Percentiles rank a stretch among this genome's conserved stretches.
phyloP scores from a whole-genome alignment of 35 echinoderm and acorn worm genomes.

The Apostichopus parvimensis region DNA sequence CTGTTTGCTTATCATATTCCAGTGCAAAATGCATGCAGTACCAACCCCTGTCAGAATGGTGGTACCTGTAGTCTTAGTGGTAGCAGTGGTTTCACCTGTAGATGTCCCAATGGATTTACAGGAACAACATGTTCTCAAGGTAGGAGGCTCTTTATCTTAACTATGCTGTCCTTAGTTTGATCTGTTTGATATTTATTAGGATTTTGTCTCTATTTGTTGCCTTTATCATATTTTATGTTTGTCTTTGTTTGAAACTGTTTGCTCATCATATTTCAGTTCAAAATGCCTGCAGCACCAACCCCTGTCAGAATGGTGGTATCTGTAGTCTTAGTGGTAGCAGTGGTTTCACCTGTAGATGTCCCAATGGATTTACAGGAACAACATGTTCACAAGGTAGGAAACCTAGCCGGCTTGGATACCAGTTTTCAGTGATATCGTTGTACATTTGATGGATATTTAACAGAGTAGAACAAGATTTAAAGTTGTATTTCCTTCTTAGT shows the following conservation, averaged over 20 bases:
- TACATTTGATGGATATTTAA: neutral
- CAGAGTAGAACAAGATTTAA: no score
- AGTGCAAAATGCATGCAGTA: constrained; percentile 34
- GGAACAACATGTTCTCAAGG: constrained; percentile 35
- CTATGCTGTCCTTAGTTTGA: no score
- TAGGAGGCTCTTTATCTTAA: neutral
- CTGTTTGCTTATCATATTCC: neutral
- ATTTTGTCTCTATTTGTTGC: no score
- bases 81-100: constrained; percentile 35
- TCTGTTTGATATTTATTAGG: no score
- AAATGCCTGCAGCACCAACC: constrained; percentile 29
- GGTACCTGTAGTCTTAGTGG: constrained; percentile 32
- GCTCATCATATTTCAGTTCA: neutral
- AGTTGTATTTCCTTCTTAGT: no score
- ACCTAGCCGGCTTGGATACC: neutral
- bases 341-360: constrained; percentile 53
- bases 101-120: constrained; percentile 29
- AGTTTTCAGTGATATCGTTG: neutral
- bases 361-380: neutral
- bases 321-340: neutral
- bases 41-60: constrained; percentile 31
- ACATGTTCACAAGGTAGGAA: neutral
- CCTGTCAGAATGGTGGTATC: constrained; percentile 18
- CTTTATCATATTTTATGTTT: no score
- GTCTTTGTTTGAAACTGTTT: no score